Conservation (phyloP, 2,888 invertebrate species). For the Halictus quadricinctus region DNA sequence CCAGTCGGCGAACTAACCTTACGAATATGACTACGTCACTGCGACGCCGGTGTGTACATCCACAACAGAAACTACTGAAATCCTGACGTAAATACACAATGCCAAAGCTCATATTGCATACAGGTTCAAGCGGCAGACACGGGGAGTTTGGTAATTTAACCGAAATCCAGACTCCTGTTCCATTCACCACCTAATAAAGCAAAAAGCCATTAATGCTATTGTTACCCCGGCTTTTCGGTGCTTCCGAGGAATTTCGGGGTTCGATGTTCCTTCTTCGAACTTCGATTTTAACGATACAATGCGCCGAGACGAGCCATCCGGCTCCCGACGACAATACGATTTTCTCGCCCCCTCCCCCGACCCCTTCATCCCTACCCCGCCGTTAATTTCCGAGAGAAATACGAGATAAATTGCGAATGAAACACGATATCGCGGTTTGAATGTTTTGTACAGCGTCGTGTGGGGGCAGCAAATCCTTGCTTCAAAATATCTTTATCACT, state of each 20-base stretch:
- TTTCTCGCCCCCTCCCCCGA: neutral
- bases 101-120: conserved; percentile 46
- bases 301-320: neutral
- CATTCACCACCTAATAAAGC: conserved; percentile 13
- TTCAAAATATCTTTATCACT: neutral
- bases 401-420: neutral
- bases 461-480: neutral
- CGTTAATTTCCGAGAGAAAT: neutral
- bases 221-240: conserved; percentile 11
- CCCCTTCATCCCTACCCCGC: no score
- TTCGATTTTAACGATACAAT: conserved; percentile 10
- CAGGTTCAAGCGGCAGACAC: conserved; percentile 16
- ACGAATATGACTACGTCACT: conserved; percentile 18
- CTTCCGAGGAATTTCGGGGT: neutral
- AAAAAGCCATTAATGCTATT: conserved; percentile 21
- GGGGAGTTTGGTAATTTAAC: conserved; percentile 45
- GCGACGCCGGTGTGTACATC: conserved; percentile 26
- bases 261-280: conserved; percentile 11
- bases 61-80: conserved; percentile 45
- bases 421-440: neutral
- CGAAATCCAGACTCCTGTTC: conserved; percentile 28
- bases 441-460: neutral
- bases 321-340: neutral
- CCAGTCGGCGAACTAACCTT: conserved; percentile 32
- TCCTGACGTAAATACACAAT: conserved; percentile 50